Percentiles rank a stretch among this genome's conserved stretches.
Evolutionary conservation across 2,888 invertebrate species (phyloP).

Genomic region (Sturmia bella): DNA sequence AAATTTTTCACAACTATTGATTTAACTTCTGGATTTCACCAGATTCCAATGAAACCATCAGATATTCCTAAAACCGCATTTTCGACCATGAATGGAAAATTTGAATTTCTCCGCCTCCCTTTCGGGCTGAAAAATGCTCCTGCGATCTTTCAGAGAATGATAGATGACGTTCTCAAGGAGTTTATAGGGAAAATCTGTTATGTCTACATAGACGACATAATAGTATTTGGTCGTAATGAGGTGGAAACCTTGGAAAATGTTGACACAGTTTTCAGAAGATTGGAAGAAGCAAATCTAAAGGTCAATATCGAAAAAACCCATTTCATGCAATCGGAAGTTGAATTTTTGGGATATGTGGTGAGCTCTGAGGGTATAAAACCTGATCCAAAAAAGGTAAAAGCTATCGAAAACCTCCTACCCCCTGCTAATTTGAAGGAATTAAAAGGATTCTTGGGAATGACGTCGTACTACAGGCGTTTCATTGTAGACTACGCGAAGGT

Average conservation of each 20-base stretch:
- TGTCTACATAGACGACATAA: slow-evolving; percentile 45
- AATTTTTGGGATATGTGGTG: slow-evolving; percentile 61
- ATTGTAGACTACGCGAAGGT: slow-evolving; percentile 27
- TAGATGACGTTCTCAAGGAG: slow-evolving; percentile 68
- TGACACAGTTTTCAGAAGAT: too few species aligned
- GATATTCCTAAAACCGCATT: slow-evolving; percentile 66
- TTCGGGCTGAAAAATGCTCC: slow-evolving; percentile 63
- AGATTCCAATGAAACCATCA: slow-evolving; percentile 66
- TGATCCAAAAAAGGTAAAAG: slow-evolving; percentile 38
- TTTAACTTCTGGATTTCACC: slow-evolving; percentile 71
- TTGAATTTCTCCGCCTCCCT: slow-evolving; percentile 23
- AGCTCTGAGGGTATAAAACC: slow-evolving; percentile 58
- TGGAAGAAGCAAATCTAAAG: slow-evolving; percentile 38
- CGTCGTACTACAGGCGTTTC: slow-evolving; percentile 43
- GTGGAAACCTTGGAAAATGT: too few species aligned
- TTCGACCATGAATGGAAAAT: too few species aligned
- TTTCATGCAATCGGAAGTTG: slow-evolving; percentile 57
- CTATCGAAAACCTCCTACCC: slow-evolving; percentile 33
- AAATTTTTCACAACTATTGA: slow-evolving; percentile 36
- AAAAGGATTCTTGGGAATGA: slow-evolving; percentile 59
- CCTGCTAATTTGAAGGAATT: slow-evolving; percentile 37
- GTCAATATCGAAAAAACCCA: slow-evolving; percentile 41
- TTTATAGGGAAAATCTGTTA: slow-evolving; percentile 56
- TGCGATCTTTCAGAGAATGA: slow-evolving; percentile 69
- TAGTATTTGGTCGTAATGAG: not conserved